phyloP scores from a whole-genome alignment of 2,888 invertebrate species.

The Liodrosophila aerea region DNA sequence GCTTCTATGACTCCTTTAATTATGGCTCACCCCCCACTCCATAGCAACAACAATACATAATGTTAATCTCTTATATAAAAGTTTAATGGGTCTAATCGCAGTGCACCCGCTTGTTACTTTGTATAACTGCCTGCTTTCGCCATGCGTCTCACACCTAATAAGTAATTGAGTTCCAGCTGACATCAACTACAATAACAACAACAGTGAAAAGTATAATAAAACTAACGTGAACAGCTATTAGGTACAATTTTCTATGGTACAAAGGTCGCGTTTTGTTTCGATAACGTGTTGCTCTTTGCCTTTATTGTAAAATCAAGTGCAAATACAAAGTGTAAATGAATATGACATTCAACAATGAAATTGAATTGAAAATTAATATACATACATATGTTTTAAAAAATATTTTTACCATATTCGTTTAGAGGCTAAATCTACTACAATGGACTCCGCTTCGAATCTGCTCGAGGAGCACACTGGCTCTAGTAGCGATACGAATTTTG shows the following conservation, averaged over 20 bases:
- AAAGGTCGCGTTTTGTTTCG: conserved; percentile 26
- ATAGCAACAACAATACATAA: conserved; percentile 3
- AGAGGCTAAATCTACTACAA: conserved; percentile 20
- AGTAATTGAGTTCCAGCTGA: too few species aligned
- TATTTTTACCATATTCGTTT: too few species aligned
- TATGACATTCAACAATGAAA: conserved; percentile 2
- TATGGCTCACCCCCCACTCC: too few species aligned
- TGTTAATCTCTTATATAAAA: conserved; percentile 45
- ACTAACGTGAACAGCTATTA: background rate
- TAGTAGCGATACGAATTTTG: conserved; percentile 23
- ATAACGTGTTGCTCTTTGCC: background rate
- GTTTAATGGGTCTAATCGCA: conserved; percentile 32
- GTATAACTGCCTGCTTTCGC: conserved; percentile 13
- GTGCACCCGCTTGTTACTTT: conserved; percentile 23
- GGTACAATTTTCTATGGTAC: conserved; percentile 12
- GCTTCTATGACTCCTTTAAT: too few species aligned
- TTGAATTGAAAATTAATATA: conserved; percentile 10
- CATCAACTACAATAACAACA: too few species aligned
- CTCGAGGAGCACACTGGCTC: conserved; percentile 26
- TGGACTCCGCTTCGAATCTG: conserved; percentile 32
- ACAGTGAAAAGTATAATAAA: background rate
- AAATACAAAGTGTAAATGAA: conserved; percentile 4
- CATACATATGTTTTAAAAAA: background rate
- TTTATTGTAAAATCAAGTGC: background rate
- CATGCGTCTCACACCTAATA: background rate